Conservation (phyloP, 2,797 vertebrate genomes). For the Pristis pectinata region DNA sequence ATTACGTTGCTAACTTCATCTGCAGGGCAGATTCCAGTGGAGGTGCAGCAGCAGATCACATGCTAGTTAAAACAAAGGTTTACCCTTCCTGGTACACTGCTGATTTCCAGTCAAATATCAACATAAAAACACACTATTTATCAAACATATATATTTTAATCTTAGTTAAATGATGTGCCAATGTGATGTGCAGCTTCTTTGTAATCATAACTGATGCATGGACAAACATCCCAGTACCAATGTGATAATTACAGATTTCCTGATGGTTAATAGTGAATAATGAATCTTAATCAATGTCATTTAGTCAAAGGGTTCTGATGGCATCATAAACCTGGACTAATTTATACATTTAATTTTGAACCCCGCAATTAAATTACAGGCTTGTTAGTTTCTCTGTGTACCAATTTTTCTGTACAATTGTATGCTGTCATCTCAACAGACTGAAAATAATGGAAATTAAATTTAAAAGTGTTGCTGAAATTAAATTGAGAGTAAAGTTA, state of each 20-base stretch:
- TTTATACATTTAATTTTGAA: not conserved
- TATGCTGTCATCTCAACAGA: not conserved
- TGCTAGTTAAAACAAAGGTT: not conserved
- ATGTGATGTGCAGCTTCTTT: not conserved
- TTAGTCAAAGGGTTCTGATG: not conserved
- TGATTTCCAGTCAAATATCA: not conserved
- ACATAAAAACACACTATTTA: not conserved
- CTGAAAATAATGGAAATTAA: not conserved
- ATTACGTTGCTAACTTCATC: not conserved
- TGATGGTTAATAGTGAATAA: not conserved
- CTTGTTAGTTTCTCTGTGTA: not conserved
- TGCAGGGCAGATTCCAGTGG: not conserved
- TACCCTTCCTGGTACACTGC: not conserved
- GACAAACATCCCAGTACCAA: not conserved
- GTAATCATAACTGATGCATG: not conserved
- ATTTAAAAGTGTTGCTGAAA: not conserved
- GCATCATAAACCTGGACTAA: not conserved
- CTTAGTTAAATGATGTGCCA: not conserved
- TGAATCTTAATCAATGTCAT: not conserved
- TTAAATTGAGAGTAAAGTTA: not conserved
- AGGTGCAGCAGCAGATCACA: not conserved
- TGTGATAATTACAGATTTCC: not conserved
- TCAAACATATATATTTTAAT: not conserved
- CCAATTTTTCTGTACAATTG: not conserved
- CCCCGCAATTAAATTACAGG: not conserved